Base-by-base conservation (phyloP, 2,113 vertebrate species). In the Grus americana region DNA sequence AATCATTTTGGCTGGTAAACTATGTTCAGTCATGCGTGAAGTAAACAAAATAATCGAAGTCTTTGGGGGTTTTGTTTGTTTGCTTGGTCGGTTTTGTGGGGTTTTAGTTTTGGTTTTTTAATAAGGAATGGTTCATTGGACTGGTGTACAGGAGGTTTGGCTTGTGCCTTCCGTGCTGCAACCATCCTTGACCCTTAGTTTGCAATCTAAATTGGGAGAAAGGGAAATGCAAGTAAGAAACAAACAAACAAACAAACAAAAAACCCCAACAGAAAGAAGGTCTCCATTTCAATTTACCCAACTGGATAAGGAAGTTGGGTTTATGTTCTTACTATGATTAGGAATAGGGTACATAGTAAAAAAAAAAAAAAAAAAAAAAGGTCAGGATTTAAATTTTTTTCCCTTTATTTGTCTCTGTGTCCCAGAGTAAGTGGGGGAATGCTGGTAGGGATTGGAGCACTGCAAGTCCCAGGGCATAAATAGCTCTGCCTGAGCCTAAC, bases 401-500 rank as follows among this genome's bases (percentile, higher is more conserved):
- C 22, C 30, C 17, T 36, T 80, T 84, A 59, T 70, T 67, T 82
- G 16, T 72, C 30, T n/a, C 11, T 59, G 3, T 65, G 16, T 83
- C 12, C 26, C 18, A 85, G 16, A 83, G 24, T 57, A 91, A 71
- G 36, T 9, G 74, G 42, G 19, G 34, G 55, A 85, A 67, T 4
- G 5, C 44, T 87, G 44, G 20, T 49, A 80, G 10, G 17, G 54
- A 92, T 65, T 27, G 23, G n/a, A 90, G 38, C 42, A 46, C 54
- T 84, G 50, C 46, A 91, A 73, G 62, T 85, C 72, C 22, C 38
- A 73, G 20, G 22, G 85, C 92, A 91, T 74, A 91, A 92, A 97
- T 82, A 94, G 57, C 50, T 91, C 61, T 95, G 70, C 52, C 59
- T 78, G 50, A 83, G 82, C 26, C 62, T 91, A 90, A 96, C 83